Conservation (phyloP, 1,140 invertebrate species). For the Brachionus rubens region DNA sequence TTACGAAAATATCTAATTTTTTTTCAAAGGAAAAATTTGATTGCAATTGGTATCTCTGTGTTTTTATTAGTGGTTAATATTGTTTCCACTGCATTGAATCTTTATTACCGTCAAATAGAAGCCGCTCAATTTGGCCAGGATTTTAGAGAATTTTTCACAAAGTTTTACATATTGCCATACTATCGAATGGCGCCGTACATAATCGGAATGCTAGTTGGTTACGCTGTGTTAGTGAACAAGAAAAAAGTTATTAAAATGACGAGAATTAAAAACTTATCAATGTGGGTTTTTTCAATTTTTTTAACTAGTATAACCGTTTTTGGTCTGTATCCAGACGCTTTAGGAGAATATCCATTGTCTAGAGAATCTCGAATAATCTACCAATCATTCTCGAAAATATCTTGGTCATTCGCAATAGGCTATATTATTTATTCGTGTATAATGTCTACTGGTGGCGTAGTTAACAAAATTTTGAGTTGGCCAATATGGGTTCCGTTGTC, state of each 20-base stretch:
- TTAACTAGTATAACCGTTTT: conserved; percentile 9
- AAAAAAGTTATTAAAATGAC: conserved; percentile 6
- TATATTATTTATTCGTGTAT: conserved; percentile 6
- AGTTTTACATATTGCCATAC: conserved; percentile 75
- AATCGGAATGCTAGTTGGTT: conserved; percentile 62
- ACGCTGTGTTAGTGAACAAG: conserved; percentile 48
- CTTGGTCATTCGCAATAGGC: neutral
- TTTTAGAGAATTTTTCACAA: conserved; percentile 56
- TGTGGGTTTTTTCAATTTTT: conserved; percentile 4
- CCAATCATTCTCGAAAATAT: conserved; percentile 24
- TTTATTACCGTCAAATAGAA: conserved; percentile 6
- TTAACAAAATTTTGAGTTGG: conserved; percentile 73
- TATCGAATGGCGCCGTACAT: conserved; percentile 63
- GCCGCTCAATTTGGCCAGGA: conserved; percentile 21
- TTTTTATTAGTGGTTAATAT: neutral
- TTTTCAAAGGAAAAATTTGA: neutral
- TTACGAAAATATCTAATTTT: neutral
- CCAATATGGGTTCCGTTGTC: conserved; percentile 76
- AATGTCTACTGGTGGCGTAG: conserved; percentile 49
- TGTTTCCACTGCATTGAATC: neutral
- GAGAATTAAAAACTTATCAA: neutral
- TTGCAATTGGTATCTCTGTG: neutral
- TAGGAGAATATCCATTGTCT: conserved; percentile 22
- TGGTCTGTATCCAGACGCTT: conserved; percentile 22
- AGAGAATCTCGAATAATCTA: conserved; percentile 23